Evolutionary conservation across 2,113 vertebrate species (phyloP), one percentile per base, ranked within the genome.

Genomic region (Mixornis gularis): DNA sequence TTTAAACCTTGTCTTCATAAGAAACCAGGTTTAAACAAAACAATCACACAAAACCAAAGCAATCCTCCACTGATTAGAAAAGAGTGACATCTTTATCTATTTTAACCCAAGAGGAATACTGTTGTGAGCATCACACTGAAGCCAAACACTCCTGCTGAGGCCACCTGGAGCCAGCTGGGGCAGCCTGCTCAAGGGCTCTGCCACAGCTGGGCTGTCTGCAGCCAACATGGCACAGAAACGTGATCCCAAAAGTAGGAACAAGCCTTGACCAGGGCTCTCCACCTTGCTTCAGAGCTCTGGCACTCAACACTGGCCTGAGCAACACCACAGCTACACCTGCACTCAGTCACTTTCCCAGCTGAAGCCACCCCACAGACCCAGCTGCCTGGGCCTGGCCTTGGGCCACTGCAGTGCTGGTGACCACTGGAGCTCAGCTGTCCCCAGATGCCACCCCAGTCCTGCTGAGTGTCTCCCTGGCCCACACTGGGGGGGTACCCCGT

Each of bases 211-310:
- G 51, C 38, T 17, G 43, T 55, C 72, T 62, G 25, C 26, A 60
- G 51, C 53, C 0, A 0, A 43, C 17, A 17, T 0, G 1, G 14
- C 1, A 0, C 36, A 24, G 6, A 4, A 34, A 2, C 1, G n/a
- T 7, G 32, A 77, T 51, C 38, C 16, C 62, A 65, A 48, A 34
- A 19, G 12, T 3, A 25, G 25, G 19, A 29, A 69, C 22, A 58
- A 65, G 22, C 17, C 38, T 83, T 72, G 18, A 26, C 25, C 24
- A 14, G 55, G 12, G 19, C 14, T 79, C 44, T 12, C 19, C 34
- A 17, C 11, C 16, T 4, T 41, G 13, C 14, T 79, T 32, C 1
- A 0, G 58, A 73, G 41, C 40, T 48, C 83, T 3, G 0, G 32
- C 72, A 89, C 44, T 64, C 4, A 6, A 6, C 18, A 24, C 21